A percentile compares a stretch with the other conserved stretches of the same genome.
Conservation (phyloP, 2,113 vertebrate species). For the Calonectris borealis region DNA sequence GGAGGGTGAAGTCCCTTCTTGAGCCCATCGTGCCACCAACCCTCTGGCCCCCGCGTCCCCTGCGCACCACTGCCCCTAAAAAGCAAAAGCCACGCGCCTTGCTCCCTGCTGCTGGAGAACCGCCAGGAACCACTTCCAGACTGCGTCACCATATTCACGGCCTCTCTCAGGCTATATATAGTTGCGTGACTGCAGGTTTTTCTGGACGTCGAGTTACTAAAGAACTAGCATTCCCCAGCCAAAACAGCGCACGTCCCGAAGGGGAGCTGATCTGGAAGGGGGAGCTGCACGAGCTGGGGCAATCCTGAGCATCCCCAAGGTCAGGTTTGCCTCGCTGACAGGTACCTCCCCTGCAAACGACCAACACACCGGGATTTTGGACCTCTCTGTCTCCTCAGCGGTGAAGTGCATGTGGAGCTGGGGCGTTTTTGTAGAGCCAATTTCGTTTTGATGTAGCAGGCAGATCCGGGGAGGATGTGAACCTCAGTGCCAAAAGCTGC, state of each 20-base stretch:
- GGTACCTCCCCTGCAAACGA: neutral
- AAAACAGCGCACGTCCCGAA: neutral
- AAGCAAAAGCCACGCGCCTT: neutral
- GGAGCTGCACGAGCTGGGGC: neutral
- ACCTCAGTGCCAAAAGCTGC: neutral
- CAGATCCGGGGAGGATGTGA: neutral
- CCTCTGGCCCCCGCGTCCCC: neutral
- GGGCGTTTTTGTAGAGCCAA: neutral
- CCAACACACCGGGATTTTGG: accelerated
- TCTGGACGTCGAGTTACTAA: conserved; percentile 8
- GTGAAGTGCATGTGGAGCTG: neutral
- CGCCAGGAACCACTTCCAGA: conserved; percentile 41
- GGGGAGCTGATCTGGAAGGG: neutral
- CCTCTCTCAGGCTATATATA: conserved; percentile 49
- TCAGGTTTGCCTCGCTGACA: neutral
- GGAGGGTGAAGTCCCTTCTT: neutral
- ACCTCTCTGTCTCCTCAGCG: neutral
- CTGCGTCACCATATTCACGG: conserved; percentile 15
- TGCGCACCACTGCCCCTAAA: neutral
- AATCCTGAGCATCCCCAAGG: neutral
- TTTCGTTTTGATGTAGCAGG: neutral
- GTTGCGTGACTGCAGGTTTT: conserved; percentile 54
- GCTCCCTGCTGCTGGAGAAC: conserved; percentile 24
- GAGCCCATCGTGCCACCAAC: neutral
- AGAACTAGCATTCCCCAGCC: neutral